Percentiles rank a stretch among this genome's conserved stretches.
These are phyloP conservation scores for Caloenas nicobarica DNA, from an alignment of 2,113 vertebrate genomes.

Conservation along the genomic window DNA sequence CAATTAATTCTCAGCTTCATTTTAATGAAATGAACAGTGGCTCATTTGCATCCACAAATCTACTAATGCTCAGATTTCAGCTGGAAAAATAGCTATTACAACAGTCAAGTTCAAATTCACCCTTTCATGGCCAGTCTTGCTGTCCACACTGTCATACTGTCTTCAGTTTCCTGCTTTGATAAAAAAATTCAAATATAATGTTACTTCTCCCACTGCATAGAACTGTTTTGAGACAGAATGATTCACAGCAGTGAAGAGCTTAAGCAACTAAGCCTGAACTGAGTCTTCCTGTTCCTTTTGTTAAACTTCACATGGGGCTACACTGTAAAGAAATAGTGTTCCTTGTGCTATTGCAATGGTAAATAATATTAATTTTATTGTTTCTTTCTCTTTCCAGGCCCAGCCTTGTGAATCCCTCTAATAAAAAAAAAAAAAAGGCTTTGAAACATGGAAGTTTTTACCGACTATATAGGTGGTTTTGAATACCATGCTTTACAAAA, in stretches of 20 bases:
- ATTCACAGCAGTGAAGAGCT: neutral
- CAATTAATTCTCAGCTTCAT: constrained; percentile 58
- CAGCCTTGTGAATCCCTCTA: neutral
- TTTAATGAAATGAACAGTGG: constrained; percentile 61
- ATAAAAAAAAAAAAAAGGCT: neutral
- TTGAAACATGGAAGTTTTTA: neutral
- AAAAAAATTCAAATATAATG: neutral
- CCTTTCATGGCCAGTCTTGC: neutral
- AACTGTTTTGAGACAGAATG: neutral
- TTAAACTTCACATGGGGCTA: neutral
- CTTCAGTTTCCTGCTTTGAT: neutral
- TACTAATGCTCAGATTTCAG: constrained; percentile 36
- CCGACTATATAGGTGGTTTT: neutral
- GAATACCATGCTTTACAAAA: neutral
- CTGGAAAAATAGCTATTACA: constrained; percentile 5
- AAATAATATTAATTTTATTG: constrained; percentile 20
- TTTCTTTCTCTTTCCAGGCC: neutral
- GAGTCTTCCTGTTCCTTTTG: neutral
- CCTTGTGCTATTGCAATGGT: neutral
- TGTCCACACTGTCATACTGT: neutral
- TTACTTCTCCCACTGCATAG: neutral
- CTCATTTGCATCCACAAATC: constrained; percentile 37
- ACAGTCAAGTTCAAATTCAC: neutral
- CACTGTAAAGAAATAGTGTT: neutral
- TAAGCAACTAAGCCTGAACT: neutral